phyloP scores from a whole-genome alignment of 2,888 invertebrate species.

The Lysandra bellargus region DNA sequence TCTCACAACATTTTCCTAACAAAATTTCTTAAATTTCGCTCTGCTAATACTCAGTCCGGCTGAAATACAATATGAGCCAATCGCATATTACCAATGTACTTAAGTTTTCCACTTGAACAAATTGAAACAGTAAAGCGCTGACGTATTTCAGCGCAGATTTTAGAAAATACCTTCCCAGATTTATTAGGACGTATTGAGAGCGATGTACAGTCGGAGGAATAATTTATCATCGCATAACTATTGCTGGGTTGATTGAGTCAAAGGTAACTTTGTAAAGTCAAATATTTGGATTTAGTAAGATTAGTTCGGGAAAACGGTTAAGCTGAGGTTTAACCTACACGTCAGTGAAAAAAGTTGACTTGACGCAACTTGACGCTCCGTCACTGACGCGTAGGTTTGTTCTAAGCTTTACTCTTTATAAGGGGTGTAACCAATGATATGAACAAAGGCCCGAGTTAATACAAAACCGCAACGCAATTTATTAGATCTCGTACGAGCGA shows the following conservation, averaged over 20 bases:
- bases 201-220: conserved; percentile 3
- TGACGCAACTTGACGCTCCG: too few species aligned
- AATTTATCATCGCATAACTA: conserved; percentile 19
- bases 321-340: too few species aligned
- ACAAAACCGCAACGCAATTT: conserved; percentile 40
- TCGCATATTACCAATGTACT: conserved; percentile 29
- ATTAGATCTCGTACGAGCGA: conserved; percentile 36
- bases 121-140: conserved; percentile 42
- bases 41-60: background rate
- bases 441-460: conserved; percentile 35
- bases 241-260: background rate
- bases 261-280: too few species aligned
- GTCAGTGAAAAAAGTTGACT: too few species aligned
- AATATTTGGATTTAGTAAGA: too few species aligned
- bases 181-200: conserved; percentile 33
- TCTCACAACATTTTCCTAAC: background rate
- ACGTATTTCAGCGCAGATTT: conserved; percentile 40
- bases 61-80: conserved; percentile 24
- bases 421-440: too few species aligned
- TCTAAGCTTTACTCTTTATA: too few species aligned
- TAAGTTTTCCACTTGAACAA: conserved; percentile 41
- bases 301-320: too few species aligned
- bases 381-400: too few species aligned
- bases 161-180: conserved; percentile 40
- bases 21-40: background rate